Conservation (phyloP, 1,140 invertebrate genomes). For the Cryptotermes secundus region DNA sequence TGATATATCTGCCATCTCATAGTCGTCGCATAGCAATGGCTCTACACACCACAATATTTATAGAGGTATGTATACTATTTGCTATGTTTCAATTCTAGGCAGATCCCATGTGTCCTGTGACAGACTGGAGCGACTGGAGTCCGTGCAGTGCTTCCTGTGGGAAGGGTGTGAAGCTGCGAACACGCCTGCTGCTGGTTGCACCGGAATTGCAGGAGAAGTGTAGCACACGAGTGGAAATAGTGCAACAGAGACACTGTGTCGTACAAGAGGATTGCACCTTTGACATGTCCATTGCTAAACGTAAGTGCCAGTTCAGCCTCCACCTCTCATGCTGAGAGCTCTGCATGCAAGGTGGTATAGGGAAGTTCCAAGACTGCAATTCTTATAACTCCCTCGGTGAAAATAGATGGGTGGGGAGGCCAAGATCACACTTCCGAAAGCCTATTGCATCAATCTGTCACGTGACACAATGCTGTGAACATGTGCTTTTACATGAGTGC, state of each 20-base stretch:
- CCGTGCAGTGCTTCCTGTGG: constrained; percentile 73
- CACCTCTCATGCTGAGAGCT: background rate
- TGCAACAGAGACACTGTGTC: constrained; percentile 64
- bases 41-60: too few relatives aligned
- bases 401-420: too few relatives aligned
- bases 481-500: too few relatives aligned
- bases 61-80: too few relatives aligned
- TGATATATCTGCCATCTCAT: too few relatives aligned
- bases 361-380: too few relatives aligned
- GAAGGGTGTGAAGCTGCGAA: constrained; percentile 67
- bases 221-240: constrained; percentile 57
- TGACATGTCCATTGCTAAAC: constrained; percentile 71
- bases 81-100: constrained; percentile 17
- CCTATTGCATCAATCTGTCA: too few relatives aligned
- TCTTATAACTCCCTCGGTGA: too few relatives aligned
- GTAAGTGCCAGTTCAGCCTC: constrained; percentile 46
- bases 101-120: constrained; percentile 52
- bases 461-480: too few relatives aligned
- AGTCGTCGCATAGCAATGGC: too few relatives aligned
- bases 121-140: constrained; percentile 71
- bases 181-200: constrained; percentile 64
- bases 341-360: too few relatives aligned
- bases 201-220: constrained; percentile 60
- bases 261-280: constrained; percentile 67
- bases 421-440: too few relatives aligned